Percentiles rank a stretch among this genome's conserved stretches.
phyloP scores from a whole-genome alignment of 2,113 vertebrate genomes.

The Brachirus orientalis region DNA sequence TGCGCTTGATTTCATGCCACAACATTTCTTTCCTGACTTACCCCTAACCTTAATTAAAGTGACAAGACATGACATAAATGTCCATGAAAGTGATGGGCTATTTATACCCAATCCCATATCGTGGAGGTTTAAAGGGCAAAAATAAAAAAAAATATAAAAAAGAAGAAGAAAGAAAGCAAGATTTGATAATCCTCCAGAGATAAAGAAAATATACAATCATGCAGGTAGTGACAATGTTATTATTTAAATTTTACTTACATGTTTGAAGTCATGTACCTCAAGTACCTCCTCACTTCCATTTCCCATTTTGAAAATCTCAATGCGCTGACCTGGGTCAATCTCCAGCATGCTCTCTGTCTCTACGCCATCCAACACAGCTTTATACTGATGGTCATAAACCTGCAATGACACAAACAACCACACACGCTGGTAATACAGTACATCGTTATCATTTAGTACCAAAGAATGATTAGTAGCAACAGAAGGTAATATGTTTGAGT shows the following conservation, averaged over 20 bases:
- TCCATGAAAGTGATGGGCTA: neutral
- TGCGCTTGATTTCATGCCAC: too few species aligned
- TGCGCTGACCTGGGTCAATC: slow-evolving; percentile 86
- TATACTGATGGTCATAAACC: slow-evolving; percentile 91
- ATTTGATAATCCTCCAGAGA: too few species aligned
- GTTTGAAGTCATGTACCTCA: slow-evolving; percentile 96
- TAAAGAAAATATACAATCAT: too few species aligned
- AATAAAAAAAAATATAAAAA: too few species aligned
- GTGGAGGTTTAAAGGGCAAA: too few species aligned
- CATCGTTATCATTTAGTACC: neutral
- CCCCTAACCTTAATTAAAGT: neutral
- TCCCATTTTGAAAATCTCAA: slow-evolving; percentile 90
- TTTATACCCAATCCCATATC: neutral
- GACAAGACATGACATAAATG: neutral
- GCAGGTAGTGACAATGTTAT: too few species aligned
- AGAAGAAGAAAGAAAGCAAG: slow-evolving; percentile 35
- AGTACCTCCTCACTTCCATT: slow-evolving; percentile 90
- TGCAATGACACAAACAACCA: slow-evolving; percentile 68
- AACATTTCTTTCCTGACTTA: neutral
- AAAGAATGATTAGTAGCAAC: too few species aligned
- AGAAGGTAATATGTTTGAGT: too few species aligned
- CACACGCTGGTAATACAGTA: neutral
- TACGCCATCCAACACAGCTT: slow-evolving; percentile 86
- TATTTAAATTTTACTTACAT: slow-evolving; percentile 88
- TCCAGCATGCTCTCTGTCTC: slow-evolving; percentile 91